phyloP scores from a whole-genome alignment of 2,113 vertebrate genomes.

The Carassius gibelio region DNA sequence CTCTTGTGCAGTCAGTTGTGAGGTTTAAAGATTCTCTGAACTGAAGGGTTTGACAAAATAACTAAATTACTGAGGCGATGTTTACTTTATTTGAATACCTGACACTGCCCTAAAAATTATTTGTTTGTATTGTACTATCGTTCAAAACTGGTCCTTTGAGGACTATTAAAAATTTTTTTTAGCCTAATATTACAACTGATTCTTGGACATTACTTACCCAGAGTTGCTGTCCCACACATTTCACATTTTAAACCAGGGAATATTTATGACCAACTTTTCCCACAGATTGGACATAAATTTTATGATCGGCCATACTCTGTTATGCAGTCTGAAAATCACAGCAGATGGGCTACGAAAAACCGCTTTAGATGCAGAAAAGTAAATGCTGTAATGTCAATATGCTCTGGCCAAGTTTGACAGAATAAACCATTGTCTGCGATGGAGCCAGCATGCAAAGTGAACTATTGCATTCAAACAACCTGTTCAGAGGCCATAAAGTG shows the following conservation, averaged over 20 bases:
- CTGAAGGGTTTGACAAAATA: not conserved
- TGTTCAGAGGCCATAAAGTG: constrained; percentile 39
- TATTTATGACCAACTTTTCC: constrained; percentile 33
- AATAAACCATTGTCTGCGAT: constrained; percentile 30
- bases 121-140: not conserved
- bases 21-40: not conserved
- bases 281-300: constrained; percentile 46
- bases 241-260: not conserved
- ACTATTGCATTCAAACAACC: constrained; percentile 40
- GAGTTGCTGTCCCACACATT: not conserved
- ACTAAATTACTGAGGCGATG: not conserved
- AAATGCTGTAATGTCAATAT: constrained; percentile 23
- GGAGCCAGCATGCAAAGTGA: constrained; percentile 33
- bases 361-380: constrained; percentile 41
- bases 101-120: not conserved
- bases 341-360: constrained; percentile 51
- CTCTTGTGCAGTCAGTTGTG: not conserved
- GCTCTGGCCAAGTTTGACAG: constrained; percentile 34
- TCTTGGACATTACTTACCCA: constrained; percentile 11
- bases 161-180: not conserved
- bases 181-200: not conserved
- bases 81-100: not conserved
- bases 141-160: constrained; percentile 19
- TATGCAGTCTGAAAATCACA: constrained; percentile 37
- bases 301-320: constrained; percentile 32